These are phyloP conservation scores for Aepyceros melampus DNA, from an alignment of 2,113 vertebrate genomes.

Conservation along the genomic window DNA sequence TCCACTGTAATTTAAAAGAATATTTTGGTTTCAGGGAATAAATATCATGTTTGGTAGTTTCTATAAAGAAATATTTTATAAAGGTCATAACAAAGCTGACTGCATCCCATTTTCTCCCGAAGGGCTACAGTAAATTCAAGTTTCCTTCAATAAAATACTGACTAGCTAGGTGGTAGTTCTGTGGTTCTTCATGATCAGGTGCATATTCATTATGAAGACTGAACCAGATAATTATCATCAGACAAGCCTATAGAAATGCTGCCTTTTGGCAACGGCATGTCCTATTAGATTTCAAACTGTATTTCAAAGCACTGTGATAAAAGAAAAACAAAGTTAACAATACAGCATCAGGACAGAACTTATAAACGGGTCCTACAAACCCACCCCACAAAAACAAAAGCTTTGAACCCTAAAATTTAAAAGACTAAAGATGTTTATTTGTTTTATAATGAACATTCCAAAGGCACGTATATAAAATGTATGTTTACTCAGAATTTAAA, in stretches of 20 bases:
- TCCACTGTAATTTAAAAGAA: background rate
- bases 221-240: background rate
- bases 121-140: background rate
- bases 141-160: background rate
- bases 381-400: background rate
- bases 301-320: background rate
- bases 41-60: background rate
- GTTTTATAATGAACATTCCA: constrained; percentile 32
- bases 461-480: constrained; percentile 6
- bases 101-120: background rate
- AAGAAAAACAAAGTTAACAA: background rate
- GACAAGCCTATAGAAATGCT: background rate
- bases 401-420: constrained; percentile 13
- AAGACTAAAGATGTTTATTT: constrained; percentile 47
- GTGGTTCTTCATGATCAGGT: background rate
- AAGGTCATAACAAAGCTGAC: background rate
- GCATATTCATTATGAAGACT: background rate
- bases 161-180: background rate
- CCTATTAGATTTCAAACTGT: background rate
- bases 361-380: background rate
- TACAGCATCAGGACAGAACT: background rate
- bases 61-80: background rate
- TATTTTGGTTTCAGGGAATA: background rate
- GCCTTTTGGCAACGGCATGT: background rate
- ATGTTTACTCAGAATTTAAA: constrained; percentile 21